Evolutionary conservation across 2,888 invertebrate genomes (phyloP).

Genomic region (Charanyca ferruginea): DNA sequence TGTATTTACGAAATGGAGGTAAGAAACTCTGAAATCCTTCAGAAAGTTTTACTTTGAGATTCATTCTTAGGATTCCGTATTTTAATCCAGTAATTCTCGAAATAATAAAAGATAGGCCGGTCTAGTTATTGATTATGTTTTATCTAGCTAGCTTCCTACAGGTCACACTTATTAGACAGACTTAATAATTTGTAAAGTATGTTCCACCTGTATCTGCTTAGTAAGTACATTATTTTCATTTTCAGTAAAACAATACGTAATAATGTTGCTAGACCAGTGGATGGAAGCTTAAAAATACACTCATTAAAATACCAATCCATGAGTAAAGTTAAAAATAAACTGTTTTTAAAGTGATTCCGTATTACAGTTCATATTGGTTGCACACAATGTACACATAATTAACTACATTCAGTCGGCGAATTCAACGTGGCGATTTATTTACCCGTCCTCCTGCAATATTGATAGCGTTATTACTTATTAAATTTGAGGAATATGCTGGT

Average conservation of each 20-base stretch:
- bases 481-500: neutral
- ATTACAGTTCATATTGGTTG: constrained; percentile 36
- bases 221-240: neutral
- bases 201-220: neutral
- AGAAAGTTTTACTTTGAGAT: neutral
- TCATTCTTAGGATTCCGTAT: neutral
- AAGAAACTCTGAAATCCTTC: constrained; percentile 2
- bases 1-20: neutral
- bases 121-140: no score
- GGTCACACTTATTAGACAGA: neutral
- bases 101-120: neutral
- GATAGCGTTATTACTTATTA: constrained; percentile 31
- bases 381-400: constrained; percentile 45
- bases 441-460: constrained; percentile 26
- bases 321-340: constrained; percentile 35
- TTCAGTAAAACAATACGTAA: neutral
- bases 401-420: constrained; percentile 31
- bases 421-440: constrained; percentile 38
- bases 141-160: neutral
- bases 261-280: neutral
- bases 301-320: constrained; percentile 12
- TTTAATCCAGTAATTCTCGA: neutral
- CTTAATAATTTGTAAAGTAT: neutral
- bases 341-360: constrained; percentile 26
- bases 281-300: constrained; percentile 12